phyloP scores from a whole-genome alignment of 1,140 invertebrate genomes.

The Lepidurus arcticus region DNA sequence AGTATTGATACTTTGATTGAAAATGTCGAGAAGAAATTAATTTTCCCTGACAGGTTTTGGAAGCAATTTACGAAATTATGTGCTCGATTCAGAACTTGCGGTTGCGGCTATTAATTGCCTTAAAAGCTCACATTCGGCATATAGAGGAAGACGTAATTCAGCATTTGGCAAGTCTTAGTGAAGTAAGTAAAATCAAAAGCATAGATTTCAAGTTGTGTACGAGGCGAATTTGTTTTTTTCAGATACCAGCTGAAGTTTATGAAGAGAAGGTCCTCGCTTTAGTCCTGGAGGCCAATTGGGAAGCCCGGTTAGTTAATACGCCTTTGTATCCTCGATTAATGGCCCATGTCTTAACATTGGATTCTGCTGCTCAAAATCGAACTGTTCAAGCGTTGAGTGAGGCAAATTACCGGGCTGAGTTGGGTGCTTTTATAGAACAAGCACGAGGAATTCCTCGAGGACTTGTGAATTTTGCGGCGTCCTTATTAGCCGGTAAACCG shows the following conservation, averaged over 20 bases:
- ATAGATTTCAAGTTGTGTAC: not conserved
- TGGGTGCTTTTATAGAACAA: not conserved
- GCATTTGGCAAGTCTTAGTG: not conserved
- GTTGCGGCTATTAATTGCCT: not conserved
- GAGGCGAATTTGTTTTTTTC: not conserved
- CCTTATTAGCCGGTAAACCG: not conserved
- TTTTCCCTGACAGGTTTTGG: not conserved
- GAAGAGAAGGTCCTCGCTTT: conserved; percentile 29
- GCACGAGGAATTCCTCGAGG: conserved; percentile 6
- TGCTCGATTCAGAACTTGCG: not conserved
- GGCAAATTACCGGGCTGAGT: not conserved
- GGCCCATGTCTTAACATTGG: not conserved
- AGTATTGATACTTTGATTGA: not conserved
- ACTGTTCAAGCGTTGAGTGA: not conserved
- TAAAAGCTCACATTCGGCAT: not conserved
- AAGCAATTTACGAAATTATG: not conserved
- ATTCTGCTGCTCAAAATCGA: not conserved
- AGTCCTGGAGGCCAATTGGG: conserved; percentile 2
- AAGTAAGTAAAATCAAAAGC: not conserved
- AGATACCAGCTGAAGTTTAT: conserved; percentile 22
- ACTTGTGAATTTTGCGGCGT: not conserved
- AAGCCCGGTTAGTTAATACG: conserved; percentile 20
- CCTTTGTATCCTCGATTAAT: conserved; percentile 5
- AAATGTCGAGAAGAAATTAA: not conserved
- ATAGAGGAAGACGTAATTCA: not conserved